phyloP scores from a whole-genome alignment of 2,113 vertebrate genomes.

The Bombycilla garrulus region DNA sequence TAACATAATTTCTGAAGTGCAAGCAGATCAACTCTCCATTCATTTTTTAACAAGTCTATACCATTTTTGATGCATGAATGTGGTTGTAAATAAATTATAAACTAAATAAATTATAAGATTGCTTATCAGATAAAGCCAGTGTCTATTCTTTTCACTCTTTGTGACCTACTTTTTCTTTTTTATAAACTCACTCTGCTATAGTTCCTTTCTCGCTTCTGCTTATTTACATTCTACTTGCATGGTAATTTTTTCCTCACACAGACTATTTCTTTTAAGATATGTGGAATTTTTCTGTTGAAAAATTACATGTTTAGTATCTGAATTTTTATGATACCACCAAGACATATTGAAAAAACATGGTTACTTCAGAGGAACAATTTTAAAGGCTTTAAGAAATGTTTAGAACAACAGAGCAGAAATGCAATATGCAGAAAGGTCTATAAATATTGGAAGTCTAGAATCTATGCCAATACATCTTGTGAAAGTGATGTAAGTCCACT shows the following conservation, averaged over 20 bases:
- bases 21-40: not conserved
- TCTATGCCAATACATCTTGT: not conserved
- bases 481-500: not conserved
- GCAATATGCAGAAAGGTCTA: not conserved
- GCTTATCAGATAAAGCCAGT: not conserved
- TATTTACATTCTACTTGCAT: not conserved
- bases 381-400: not conserved
- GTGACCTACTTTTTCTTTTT: constrained; percentile 27
- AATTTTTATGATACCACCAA: not conserved
- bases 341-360: not conserved
- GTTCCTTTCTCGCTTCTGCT: not conserved
- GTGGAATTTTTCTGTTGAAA: not conserved
- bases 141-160: not conserved
- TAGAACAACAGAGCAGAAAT: not conserved
- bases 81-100: constrained; percentile 57
- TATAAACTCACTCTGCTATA: not conserved
- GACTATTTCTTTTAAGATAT: not conserved
- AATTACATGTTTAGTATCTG: not conserved
- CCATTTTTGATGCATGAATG: constrained; percentile 28
- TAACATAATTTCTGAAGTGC: not conserved
- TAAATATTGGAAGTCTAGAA: not conserved
- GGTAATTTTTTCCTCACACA: not conserved
- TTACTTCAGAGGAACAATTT: not conserved
- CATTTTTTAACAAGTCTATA: constrained; percentile 35
- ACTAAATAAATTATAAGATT: constrained; percentile 59